These are phyloP conservation scores for Onychomys leucogaster DNA, from an alignment of 2,797 vertebrate species.

Conservation along the genomic window DNA sequence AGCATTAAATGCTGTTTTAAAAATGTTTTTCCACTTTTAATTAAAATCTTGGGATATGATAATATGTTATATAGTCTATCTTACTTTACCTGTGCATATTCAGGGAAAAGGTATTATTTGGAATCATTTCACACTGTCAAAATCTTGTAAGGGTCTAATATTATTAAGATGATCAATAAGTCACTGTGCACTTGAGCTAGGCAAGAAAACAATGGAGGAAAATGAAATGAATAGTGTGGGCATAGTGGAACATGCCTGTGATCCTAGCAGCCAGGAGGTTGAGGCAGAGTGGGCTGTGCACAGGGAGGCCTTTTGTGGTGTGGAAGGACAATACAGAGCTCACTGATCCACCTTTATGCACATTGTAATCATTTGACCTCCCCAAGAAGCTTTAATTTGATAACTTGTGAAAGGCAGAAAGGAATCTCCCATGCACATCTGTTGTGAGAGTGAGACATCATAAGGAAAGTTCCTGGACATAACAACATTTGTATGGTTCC, in stretches of 20 bases:
- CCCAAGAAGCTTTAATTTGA: slow-evolving; percentile 52
- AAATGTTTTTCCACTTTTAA: slow-evolving; percentile 63
- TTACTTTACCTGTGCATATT: slow-evolving; percentile 58
- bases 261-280: not conserved
- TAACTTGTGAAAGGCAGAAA: slow-evolving; percentile 56
- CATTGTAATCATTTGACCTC: not conserved
- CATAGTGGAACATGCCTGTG: not conserved
- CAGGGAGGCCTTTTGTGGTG: not conserved
- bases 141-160: slow-evolving; percentile 37
- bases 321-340: not conserved
- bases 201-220: slow-evolving; percentile 13
- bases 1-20: slow-evolving; percentile 63
- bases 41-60: slow-evolving; percentile 63
- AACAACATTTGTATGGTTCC: slow-evolving; percentile 26
- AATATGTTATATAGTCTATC: slow-evolving; percentile 33
- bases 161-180: slow-evolving; percentile 50
- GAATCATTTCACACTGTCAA: slow-evolving; percentile 37
- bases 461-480: slow-evolving; percentile 24
- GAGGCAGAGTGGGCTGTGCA: not conserved
- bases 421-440: slow-evolving; percentile 27
- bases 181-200: slow-evolving; percentile 12
- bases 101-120: slow-evolving; percentile 23
- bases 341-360: not conserved
- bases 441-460: slow-evolving; percentile 20
- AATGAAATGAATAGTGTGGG: not conserved